Base-by-base conservation (phyloP, 2,888 invertebrate genomes). In the Tetanocera ferruginea region DNA sequence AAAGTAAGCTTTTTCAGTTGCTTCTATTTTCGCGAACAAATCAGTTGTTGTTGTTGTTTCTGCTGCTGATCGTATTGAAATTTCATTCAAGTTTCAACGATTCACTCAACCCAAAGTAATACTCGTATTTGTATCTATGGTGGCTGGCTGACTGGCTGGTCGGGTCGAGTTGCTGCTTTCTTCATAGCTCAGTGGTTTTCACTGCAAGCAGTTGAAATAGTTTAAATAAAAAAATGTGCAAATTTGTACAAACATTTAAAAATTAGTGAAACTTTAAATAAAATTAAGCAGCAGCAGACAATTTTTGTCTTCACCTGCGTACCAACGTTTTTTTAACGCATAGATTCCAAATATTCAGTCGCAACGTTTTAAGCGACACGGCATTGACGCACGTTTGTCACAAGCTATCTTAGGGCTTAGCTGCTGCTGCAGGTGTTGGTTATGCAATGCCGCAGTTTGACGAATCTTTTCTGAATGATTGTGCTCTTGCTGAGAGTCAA, bases 401-500 rank as follows among this genome's bases (percentile, higher is more conserved):
- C 43, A 67, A 67, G 23, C 43, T n/a, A 43, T 67, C 67, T 34
- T 37, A 8, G 43, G 8, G 69, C 23, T 62, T 43, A 62, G 52
- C 70, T 49, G 25, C 70, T 57, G 25, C 25, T 43, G 49, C 25
- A 19, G 49, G 37, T 57, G 25, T 6, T 77, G 79, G 83, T 87
- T 87, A 87, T 87, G 87, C 85, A 88, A 89, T 88, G 86, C 89
- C 89, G 83, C 84, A 88, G 79, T 89, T 89, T 83, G 89, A 89
- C 85, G 89, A 89, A 83, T 84, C 89, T 83, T 89, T 89, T 83
- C 83, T 89, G 78, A 85, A 83, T 79, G 88, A 87, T 80, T 89
- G 87, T 78, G 89, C 85, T 76, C 83, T 85, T 62, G 86, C 85
- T 34, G 88, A 89, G 78, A 86, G 86, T 73, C 86, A 85, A 81